Evolutionary conservation across 2,888 invertebrate species (phyloP).

Genomic region (Molorchus minor): DNA sequence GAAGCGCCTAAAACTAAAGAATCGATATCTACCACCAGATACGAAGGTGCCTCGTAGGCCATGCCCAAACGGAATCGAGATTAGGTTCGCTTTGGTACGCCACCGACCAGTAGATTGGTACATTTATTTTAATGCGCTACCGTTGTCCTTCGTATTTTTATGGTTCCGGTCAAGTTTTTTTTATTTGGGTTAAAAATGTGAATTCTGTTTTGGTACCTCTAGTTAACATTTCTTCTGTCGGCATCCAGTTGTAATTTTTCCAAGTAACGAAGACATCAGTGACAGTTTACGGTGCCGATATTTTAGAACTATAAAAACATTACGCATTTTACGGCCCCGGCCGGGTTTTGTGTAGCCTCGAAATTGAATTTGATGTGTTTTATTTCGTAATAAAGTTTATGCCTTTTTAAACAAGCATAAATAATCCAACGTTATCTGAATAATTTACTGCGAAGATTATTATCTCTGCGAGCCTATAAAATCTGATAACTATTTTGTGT

Average conservation of each 20-base stretch:
- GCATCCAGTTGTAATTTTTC: conserved; percentile 46
- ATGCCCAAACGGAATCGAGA: conserved; percentile 18
- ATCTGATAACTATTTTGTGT: no score
- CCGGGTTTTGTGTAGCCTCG: conserved; percentile 30
- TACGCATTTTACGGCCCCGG: conserved; percentile 38
- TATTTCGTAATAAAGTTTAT: conserved; percentile 35
- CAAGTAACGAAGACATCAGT: conserved; percentile 40
- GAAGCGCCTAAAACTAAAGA: conserved; percentile 16
- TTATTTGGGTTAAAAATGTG: conserved; percentile 41
- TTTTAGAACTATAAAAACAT: conserved; percentile 39
- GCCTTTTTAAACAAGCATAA: conserved; percentile 32
- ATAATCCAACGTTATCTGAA: conserved; percentile 25
- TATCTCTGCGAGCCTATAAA: conserved; percentile 26
- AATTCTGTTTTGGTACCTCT: conserved; percentile 40
- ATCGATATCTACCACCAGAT: conserved; percentile 22
- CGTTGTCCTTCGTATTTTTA: conserved; percentile 40
- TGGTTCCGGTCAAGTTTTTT: conserved; percentile 37
- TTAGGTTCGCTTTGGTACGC: conserved; percentile 20
- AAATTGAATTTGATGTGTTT: conserved; percentile 36
- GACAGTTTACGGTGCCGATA: conserved; percentile 40
- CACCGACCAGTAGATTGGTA: conserved; percentile 27
- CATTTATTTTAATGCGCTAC: conserved; percentile 47
- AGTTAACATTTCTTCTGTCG: conserved; percentile 44
- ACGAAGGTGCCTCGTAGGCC: conserved; percentile 6
- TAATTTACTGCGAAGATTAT: conserved; percentile 29